Evolutionary conservation across 2,888 invertebrate species (phyloP), one percentile per base, ranked within the genome.

Genomic region (Lepidocyrtinus sp.): DNA sequence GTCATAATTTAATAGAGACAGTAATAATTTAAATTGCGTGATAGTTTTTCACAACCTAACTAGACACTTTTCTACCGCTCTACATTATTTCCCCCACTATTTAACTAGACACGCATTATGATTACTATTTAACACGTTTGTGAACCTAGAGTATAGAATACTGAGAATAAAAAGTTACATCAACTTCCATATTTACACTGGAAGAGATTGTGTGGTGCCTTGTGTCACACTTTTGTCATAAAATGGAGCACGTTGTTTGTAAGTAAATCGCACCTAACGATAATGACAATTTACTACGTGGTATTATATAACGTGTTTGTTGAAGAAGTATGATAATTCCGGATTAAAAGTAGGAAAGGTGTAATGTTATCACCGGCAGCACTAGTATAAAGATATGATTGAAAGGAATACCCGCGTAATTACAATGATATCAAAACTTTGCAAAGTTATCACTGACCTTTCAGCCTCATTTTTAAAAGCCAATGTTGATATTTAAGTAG

Each of bases 381-480:
- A 50, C 46, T 68, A 9, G 21, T 45, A 36, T 2, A 27, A 67
- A n/a, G 26, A 67, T 7, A 27, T 9, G 19, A 9, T 36, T 36
- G 24, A 68, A 25, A 2, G 50, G 7, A 24, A 17, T 36, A 50
- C 68, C 36, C 24, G 50, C 50, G 50, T 22, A 25, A 36, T 36
- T 68, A 45, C 27, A 21, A 50, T 50, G 25, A 19, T 19, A 46
- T 36, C 62, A 36, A 73, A 63, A 73, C 64, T 74, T 75, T 62
- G 68, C 62, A n/a, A 59, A 45, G 24, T 75, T 75, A 75, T 75
- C 68, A 75, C 68, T 75, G 75, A 75, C 75, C 75, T 75, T 75
- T 75, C 75, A 75, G 75, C 68, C 75, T 75, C 75, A 68, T 75
- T 75, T 61, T 74, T 21, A 36, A 36, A 36, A 36, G 36, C 12